These are phyloP conservation scores for Bubo bubo DNA, from an alignment of 2,113 vertebrate species.

Conservation along the genomic window DNA sequence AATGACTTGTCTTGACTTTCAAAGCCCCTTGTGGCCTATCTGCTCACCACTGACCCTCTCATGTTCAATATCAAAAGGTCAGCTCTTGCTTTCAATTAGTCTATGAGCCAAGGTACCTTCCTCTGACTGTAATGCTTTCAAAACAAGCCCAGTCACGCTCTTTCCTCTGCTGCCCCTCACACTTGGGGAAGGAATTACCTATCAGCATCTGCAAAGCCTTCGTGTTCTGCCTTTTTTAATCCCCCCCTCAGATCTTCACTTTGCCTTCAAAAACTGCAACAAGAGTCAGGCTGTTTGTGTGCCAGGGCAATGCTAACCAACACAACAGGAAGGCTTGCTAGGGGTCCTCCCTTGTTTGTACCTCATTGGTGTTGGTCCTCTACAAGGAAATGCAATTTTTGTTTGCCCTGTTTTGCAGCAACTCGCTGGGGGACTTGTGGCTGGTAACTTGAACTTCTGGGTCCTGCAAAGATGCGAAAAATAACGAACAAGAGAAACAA, in stretches of 20 bases:
- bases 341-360: not conserved
- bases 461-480: not conserved
- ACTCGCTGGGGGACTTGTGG: not conserved
- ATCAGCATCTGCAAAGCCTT: conserved; percentile 20
- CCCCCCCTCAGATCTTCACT: not conserved
- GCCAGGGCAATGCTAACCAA: not conserved
- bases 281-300: not conserved
- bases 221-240: not conserved
- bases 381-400: not conserved
- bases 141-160: conserved; percentile 28
- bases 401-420: not conserved
- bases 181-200: conserved; percentile 9
- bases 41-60: conserved; percentile 51
- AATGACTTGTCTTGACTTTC: conserved; percentile 47
- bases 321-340: not conserved
- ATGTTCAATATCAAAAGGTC: conserved; percentile 57
- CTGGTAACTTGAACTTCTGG: not conserved
- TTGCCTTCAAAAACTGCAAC: not conserved
- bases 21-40: conserved; percentile 52
- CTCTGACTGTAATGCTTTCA: conserved; percentile 27
- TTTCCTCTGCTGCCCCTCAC: conserved; percentile 19
- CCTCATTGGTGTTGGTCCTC: not conserved
- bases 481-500: not conserved
- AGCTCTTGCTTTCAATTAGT: conserved; percentile 56
- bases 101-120: conserved; percentile 6